These are phyloP conservation scores for Paracanthobrama guichenoti DNA, from an alignment of 2,113 vertebrate species.

Conservation along the genomic window DNA sequence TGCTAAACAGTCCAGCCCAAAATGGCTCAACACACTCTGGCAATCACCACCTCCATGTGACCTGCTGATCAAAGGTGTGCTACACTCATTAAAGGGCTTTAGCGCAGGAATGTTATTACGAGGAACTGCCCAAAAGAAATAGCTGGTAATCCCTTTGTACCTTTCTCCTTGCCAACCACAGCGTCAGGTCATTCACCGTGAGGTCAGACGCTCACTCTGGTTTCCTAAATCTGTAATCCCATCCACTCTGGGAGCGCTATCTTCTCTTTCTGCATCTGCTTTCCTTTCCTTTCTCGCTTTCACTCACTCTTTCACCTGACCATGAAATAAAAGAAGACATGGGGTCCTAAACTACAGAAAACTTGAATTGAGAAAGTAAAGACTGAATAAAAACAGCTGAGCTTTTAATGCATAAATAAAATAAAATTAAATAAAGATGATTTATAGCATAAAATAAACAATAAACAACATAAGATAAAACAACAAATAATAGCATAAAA, in stretches of 20 bases:
- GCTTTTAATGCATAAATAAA: neutral
- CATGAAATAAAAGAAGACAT: neutral
- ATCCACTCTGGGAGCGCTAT: neutral
- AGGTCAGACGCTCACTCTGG: slow-evolving; percentile 19
- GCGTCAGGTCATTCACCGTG: neutral
- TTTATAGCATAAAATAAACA: neutral
- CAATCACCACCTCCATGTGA: slow-evolving; percentile 44
- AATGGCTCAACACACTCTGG: neutral
- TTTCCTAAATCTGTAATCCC: slow-evolving; percentile 15
- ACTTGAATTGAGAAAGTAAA: no score
- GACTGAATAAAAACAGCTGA: neutral
- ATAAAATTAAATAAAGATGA: neutral
- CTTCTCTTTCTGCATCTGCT: neutral
- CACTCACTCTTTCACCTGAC: neutral
- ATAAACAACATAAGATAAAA: neutral
- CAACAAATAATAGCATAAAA: no score
- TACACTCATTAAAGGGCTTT: slow-evolving; percentile 54
- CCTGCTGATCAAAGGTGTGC: slow-evolving; percentile 52
- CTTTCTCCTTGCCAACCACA: slow-evolving; percentile 3
- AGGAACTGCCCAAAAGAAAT: slow-evolving; percentile 49
- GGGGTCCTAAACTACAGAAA: neutral
- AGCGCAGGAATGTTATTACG: slow-evolving; percentile 58
- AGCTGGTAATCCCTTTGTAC: slow-evolving; percentile 59
- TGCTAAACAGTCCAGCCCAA: neutral
- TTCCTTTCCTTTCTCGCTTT: neutral